Percentiles rank a stretch among this genome's conserved stretches.
These are phyloP conservation scores for Dicaeum eximium DNA, from an alignment of 2,113 vertebrate species.

Conservation along the genomic window DNA sequence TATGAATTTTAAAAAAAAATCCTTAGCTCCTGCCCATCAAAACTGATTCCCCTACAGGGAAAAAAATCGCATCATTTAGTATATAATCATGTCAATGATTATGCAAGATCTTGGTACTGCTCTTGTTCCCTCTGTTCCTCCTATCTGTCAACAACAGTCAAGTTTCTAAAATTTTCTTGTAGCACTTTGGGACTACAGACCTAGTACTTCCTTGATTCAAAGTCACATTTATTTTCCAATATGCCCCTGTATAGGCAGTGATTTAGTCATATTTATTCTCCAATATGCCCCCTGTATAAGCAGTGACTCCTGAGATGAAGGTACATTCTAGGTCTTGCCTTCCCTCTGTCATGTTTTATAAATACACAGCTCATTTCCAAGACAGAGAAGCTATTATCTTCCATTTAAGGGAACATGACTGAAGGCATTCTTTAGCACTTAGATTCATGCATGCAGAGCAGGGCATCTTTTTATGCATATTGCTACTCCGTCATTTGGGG, in stretches of 20 bases:
- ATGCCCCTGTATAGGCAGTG: not conserved
- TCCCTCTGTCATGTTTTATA: not conserved
- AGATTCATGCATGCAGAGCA: not conserved
- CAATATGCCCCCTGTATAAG: not conserved
- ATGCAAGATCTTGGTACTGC: conserved; percentile 48
- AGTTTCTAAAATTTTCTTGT: not conserved
- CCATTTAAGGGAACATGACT: not conserved
- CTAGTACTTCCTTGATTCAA: not conserved
- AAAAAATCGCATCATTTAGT: conserved; percentile 43
- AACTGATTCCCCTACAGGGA: not conserved
- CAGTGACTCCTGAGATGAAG: not conserved
- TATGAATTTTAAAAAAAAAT: not conserved
- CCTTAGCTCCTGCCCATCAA: conserved; percentile 49
- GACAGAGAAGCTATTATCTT: not conserved
- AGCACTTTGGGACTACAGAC: not conserved
- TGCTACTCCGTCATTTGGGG: not conserved
- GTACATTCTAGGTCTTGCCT: not conserved
- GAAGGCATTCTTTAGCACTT: not conserved
- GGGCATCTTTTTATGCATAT: not conserved
- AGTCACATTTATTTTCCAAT: not conserved
- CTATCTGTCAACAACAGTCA: not conserved
- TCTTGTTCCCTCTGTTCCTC: not conserved
- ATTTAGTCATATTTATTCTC: not conserved
- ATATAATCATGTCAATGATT: conserved; percentile 50
- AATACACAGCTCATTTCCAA: not conserved